phyloP scores from a whole-genome alignment of 2,113 vertebrate genomes.

The Urocitellus parryii region DNA sequence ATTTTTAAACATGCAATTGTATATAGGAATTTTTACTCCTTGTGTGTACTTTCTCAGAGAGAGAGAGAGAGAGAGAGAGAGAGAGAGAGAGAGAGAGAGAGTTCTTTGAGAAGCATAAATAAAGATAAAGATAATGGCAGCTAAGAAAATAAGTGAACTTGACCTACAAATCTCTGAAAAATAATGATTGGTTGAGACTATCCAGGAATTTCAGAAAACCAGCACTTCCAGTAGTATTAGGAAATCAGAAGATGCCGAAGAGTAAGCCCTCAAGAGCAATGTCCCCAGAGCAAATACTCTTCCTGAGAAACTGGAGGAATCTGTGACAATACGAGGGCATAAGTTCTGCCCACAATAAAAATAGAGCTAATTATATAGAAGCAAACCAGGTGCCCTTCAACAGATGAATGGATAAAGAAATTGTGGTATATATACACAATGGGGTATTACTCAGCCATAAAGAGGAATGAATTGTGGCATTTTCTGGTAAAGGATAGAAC shows the following conservation, averaged over 20 bases:
- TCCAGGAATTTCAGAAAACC: neutral
- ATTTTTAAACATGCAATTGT: neutral
- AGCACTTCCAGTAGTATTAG: neutral
- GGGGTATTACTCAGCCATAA: too few species aligned
- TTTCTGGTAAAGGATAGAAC: too few species aligned
- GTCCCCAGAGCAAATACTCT: neutral
- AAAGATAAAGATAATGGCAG: slow-evolving; percentile 3
- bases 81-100: neutral
- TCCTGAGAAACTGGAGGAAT: neutral
- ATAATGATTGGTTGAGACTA: neutral
- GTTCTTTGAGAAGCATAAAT: slow-evolving; percentile 5
- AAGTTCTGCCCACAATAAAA: slow-evolving; percentile 28
- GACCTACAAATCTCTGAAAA: slow-evolving; percentile 63
- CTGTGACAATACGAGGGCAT: slow-evolving; percentile 8
- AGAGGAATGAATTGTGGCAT: too few species aligned
- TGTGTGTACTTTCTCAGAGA: neutral
- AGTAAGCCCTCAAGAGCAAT: neutral
- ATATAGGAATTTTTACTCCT: neutral
- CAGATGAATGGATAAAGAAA: too few species aligned
- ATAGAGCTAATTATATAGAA: neutral
- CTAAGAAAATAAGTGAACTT: slow-evolving; percentile 21
- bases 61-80: too few species aligned
- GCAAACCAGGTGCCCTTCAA: too few species aligned
- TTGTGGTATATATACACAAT: too few species aligned
- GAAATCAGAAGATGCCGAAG: neutral